phyloP scores from a whole-genome alignment of 2,888 invertebrate genomes.

The Conus canariensis region DNA sequence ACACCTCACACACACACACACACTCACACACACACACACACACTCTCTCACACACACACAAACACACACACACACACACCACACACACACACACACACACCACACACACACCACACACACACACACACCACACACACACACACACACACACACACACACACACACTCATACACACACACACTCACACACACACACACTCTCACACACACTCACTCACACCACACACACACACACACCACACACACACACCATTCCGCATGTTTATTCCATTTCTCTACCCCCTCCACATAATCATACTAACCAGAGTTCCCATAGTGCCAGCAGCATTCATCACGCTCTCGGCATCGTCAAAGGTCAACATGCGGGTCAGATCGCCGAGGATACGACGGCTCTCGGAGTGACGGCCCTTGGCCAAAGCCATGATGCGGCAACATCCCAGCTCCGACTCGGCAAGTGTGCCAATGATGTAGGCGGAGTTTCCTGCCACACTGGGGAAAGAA shows the following conservation, averaged over 20 bases:
- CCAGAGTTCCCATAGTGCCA: constrained; percentile 78
- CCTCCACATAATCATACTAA: constrained; percentile 47
- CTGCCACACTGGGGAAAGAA: constrained; percentile 72
- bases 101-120: background rate
- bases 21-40: background rate
- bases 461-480: constrained; percentile 78
- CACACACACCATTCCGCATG: background rate
- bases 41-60: constrained; percentile 22
- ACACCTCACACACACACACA: background rate
- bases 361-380: constrained; percentile 71
- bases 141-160: background rate
- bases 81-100: background rate
- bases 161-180: constrained; percentile 19
- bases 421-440: constrained; percentile 73
- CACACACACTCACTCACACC: background rate
- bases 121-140: background rate
- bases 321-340: constrained; percentile 79
- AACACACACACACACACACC: background rate
- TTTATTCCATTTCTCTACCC: background rate
- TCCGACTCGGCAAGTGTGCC: constrained; percentile 78
- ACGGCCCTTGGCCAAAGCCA: constrained; percentile 67
- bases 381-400: constrained; percentile 66
- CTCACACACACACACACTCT: background rate
- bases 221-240: background rate
- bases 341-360: constrained; percentile 76